Conservation (phyloP, 2,113 vertebrate species). For the Anhinga anhinga region DNA sequence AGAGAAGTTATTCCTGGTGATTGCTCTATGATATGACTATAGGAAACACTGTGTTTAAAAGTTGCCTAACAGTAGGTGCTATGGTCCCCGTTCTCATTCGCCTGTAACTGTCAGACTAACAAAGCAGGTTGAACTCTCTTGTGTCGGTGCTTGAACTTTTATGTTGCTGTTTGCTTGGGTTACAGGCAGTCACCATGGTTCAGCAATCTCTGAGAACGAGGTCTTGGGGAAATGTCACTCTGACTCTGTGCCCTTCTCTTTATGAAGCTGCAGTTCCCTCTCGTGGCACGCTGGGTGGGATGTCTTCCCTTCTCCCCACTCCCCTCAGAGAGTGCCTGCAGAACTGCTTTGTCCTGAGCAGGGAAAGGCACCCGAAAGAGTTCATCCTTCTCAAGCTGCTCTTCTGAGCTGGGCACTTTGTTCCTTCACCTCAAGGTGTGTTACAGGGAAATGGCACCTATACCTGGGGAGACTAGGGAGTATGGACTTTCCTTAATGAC, state of each 20-base stretch:
- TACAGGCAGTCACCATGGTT: neutral
- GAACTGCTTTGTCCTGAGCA: neutral
- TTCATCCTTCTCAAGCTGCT: neutral
- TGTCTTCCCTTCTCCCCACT: neutral
- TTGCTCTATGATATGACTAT: neutral
- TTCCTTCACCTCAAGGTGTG: neutral
- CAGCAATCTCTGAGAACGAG: neutral
- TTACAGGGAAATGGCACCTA: neutral
- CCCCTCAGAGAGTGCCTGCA: rapidly evolving
- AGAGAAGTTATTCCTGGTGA: neutral
- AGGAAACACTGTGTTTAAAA: neutral
- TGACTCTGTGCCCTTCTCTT: neutral
- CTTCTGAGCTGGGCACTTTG: neutral
- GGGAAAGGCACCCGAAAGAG: neutral
- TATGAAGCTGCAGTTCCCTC: neutral
- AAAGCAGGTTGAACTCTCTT: neutral
- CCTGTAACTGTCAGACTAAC: neutral
- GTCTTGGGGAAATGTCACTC: neutral
- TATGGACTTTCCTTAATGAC: neutral
- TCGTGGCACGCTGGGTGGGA: neutral
- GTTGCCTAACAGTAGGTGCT: neutral
- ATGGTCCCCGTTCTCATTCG: neutral
- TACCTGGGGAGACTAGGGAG: neutral
- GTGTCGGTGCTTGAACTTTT: neutral
- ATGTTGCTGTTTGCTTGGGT: neutral